Conservation (phyloP, 2,113 vertebrate genomes). For the Carassius carassius region DNA sequence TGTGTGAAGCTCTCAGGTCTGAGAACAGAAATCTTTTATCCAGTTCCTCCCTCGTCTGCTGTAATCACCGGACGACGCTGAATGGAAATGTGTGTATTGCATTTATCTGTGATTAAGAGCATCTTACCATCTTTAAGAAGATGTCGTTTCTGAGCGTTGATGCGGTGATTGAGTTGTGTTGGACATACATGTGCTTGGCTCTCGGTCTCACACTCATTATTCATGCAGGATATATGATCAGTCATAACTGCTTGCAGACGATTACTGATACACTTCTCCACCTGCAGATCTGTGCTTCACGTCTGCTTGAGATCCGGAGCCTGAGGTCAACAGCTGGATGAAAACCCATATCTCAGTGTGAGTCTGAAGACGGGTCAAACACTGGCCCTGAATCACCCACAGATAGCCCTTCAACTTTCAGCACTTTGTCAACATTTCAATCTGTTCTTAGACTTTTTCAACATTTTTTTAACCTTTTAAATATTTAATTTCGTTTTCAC, state of each 20-base stretch:
- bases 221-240: constrained; percentile 63
- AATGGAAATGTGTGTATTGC: constrained; percentile 60
- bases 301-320: constrained; percentile 34
- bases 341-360: constrained; percentile 61
- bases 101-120: constrained; percentile 81
- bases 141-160: not conserved
- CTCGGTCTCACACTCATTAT: constrained; percentile 28
- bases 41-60: not conserved
- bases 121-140: too few relatives aligned
- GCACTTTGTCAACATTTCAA: too few relatives aligned
- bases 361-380: not conserved
- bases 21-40: constrained; percentile 43
- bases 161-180: too few relatives aligned
- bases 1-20: constrained; percentile 42
- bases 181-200: too few relatives aligned
- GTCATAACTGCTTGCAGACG: constrained; percentile 58
- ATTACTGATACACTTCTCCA: constrained; percentile 44
- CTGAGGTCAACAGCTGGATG: constrained; percentile 61
- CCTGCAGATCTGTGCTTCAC: not conserved
- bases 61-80: constrained; percentile 2
- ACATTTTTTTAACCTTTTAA: too few relatives aligned
- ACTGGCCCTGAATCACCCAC: not conserved
- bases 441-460: too few relatives aligned
- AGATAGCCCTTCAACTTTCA: too few relatives aligned
- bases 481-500: too few relatives aligned